A percentile compares a stretch with the other conserved stretches of the same genome.
These are phyloP conservation scores for Sphinx pinastri DNA, from an alignment of 2,888 invertebrate genomes.

Conservation along the genomic window DNA sequence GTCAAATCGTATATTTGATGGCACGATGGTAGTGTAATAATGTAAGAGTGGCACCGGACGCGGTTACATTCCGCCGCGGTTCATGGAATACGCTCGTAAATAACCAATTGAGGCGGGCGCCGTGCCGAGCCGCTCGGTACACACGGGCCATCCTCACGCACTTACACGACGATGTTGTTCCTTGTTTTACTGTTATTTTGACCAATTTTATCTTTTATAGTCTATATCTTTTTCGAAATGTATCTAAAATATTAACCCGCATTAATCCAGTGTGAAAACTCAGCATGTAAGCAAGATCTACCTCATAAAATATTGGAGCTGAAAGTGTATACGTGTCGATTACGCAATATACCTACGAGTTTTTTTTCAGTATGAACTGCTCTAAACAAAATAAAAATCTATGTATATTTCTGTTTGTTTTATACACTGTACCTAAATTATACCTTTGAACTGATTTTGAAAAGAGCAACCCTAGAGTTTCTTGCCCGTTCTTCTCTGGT, in stretches of 20 bases:
- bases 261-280: too few species aligned
- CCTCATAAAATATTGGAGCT: too few species aligned
- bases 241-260: background rate
- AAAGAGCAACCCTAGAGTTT: too few species aligned
- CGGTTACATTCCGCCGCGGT: slow-evolving; percentile 25
- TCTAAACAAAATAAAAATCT: too few species aligned
- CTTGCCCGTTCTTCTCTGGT: too few species aligned
- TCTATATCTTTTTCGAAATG: background rate
- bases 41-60: slow-evolving; percentile 22
- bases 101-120: slow-evolving; percentile 16
- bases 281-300: too few species aligned
- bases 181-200: background rate
- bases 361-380: too few species aligned
- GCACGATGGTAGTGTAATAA: slow-evolving; percentile 1
- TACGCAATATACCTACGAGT: background rate
- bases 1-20: background rate
- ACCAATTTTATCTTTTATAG: background rate
- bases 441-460: too few species aligned
- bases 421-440: too few species aligned
- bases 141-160: background rate
- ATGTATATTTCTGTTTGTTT: too few species aligned
- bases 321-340: background rate
- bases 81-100: slow-evolving; percentile 30
- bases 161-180: background rate
- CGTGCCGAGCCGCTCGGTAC: background rate